Evolutionary conservation across 2,888 invertebrate species (phyloP).

Genomic region (Epicampocera succincta): DNA sequence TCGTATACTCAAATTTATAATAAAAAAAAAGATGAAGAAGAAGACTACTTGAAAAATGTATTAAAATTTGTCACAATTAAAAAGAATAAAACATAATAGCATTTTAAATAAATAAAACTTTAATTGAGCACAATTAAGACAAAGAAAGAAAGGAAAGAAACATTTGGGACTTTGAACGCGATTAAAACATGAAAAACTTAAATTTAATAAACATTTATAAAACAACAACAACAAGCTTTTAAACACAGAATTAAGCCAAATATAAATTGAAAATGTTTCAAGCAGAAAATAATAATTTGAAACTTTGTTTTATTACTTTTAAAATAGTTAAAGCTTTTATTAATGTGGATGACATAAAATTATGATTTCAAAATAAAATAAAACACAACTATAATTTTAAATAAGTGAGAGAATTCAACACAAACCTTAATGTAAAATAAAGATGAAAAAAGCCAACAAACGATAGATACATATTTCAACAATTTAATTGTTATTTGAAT

Average conservation of each 20-base stretch:
- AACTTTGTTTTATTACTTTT: slow-evolving; percentile 27
- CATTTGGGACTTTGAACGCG: slow-evolving; percentile 33
- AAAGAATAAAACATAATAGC: neutral
- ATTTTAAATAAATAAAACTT: slow-evolving; percentile 51
- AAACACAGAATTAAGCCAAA: slow-evolving; percentile 64
- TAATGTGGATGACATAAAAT: slow-evolving; percentile 43
- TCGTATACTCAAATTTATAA: slow-evolving; percentile 60
- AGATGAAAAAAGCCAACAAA: neutral
- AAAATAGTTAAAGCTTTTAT: slow-evolving; percentile 1
- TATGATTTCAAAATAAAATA: slow-evolving; percentile 39
- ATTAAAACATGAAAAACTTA: slow-evolving; percentile 17
- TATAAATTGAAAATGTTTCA: slow-evolving; percentile 48
- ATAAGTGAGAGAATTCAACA: slow-evolving; percentile 22
- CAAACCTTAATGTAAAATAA: slow-evolving; percentile 43
- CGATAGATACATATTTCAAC: slow-evolving; percentile 36
- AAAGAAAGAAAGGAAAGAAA: slow-evolving; percentile 22
- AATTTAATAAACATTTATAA: neutral
- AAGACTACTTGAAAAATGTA: slow-evolving; percentile 50
- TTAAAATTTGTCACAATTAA: slow-evolving; percentile 65
- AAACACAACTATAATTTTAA: slow-evolving; percentile 25
- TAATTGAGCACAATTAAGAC: slow-evolving; percentile 64
- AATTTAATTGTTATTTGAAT: slow-evolving; percentile 63
- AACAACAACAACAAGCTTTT: slow-evolving; percentile 61
- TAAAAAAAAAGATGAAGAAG: too few relatives aligned
- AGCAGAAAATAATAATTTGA: neutral